Conservation (phyloP, 2,797 vertebrate genomes). For the Amblyopsis hoosieri region DNA sequence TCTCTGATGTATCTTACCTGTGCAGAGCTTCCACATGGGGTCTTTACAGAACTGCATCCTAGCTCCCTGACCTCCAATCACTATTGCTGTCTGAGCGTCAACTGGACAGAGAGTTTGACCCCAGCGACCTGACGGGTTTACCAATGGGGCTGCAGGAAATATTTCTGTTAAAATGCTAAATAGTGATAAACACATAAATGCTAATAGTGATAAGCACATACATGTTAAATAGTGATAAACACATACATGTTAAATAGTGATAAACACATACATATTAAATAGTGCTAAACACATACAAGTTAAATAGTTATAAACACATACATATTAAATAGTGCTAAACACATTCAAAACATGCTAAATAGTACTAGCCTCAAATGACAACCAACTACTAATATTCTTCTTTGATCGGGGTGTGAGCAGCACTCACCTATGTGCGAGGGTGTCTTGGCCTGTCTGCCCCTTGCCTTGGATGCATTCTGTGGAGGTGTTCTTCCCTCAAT, state of each 20-base stretch:
- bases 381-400: no score
- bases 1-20: conserved; percentile 60
- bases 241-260: no score
- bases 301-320: no score
- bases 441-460: conserved; percentile 66
- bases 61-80: conserved; percentile 80
- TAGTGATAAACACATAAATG: no score
- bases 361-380: no score
- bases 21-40: conserved; percentile 87
- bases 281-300: no score
- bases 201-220: no score
- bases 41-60: conserved; percentile 85
- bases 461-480: conserved; percentile 54
- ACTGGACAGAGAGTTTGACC: conserved; percentile 78
- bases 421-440: conserved; percentile 49
- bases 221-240: no score
- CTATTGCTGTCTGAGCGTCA: conserved; percentile 78
- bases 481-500: conserved; percentile 53
- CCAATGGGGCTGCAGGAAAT: conserved; percentile 41
- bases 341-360: no score
- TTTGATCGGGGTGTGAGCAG: no score
- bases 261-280: no score
- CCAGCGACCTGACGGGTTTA: conserved; percentile 76
- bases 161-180: background rate
- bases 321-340: no score